Percentiles rank a stretch among this genome's conserved stretches.
Evolutionary conservation across 2,888 invertebrate species (phyloP).

Genomic region (Biston betularia): DNA sequence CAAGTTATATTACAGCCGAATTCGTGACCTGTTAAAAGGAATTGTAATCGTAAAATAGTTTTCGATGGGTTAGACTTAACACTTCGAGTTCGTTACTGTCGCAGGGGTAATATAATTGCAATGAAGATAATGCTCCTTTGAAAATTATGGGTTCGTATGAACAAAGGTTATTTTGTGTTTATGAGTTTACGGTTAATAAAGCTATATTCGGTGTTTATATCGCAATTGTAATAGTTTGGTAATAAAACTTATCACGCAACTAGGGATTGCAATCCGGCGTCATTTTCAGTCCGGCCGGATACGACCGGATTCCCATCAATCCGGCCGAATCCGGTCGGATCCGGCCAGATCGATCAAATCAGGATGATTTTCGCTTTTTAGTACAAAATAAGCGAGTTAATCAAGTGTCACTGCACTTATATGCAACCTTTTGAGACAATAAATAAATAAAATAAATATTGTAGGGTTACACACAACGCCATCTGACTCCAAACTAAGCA

Average conservation of each 20-base stretch:
- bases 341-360: too few relatives aligned
- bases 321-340: too few relatives aligned
- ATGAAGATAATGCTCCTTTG: conserved; percentile 26
- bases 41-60: conserved; percentile 35
- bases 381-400: too few relatives aligned
- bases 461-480: too few relatives aligned
- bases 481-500: too few relatives aligned
- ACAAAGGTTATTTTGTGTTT: conserved; percentile 37
- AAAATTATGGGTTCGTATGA: conserved; percentile 32
- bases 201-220: conserved; percentile 15
- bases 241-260: conserved; percentile 7
- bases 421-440: too few relatives aligned
- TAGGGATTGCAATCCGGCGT: too few relatives aligned
- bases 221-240: conserved; percentile 4
- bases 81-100: conserved; percentile 33
- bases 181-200: conserved; percentile 25
- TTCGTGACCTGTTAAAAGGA: conserved; percentile 28
- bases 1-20: conserved; percentile 26
- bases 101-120: conserved; percentile 27
- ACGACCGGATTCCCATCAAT: too few relatives aligned
- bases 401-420: too few relatives aligned
- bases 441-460: too few relatives aligned
- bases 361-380: too few relatives aligned
- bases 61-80: conserved; percentile 29
- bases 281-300: too few relatives aligned